A percentile compares a stretch with the other conserved stretches of the same genome.
Conservation (phyloP, 2,113 vertebrate species). For the Sapayoa aenigma region DNA sequence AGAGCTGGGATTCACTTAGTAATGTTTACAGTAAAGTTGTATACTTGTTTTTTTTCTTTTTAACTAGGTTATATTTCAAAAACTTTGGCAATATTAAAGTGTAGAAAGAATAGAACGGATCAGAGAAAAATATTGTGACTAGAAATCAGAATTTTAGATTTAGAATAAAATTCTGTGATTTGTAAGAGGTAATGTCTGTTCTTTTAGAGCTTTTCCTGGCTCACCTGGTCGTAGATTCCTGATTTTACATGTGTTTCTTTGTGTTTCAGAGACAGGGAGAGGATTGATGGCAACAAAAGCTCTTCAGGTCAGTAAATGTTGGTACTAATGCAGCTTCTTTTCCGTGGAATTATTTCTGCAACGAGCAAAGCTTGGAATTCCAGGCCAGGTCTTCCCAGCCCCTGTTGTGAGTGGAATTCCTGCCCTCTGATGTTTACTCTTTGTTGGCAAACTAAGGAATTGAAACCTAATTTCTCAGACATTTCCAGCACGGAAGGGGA, state of each 20-base stretch:
- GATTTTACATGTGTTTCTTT: background rate
- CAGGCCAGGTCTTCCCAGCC: background rate
- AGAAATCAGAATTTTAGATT: too few relatives aligned
- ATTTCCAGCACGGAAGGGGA: background rate
- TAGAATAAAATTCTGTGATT: too few relatives aligned
- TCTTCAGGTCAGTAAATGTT: constrained; percentile 75
- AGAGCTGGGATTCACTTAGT: background rate
- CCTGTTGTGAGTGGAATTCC: background rate
- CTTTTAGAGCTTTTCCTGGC: background rate
- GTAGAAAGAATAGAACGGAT: background rate
- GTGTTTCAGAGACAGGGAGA: constrained; percentile 83
- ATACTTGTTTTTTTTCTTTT: background rate
- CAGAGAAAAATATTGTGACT: background rate
- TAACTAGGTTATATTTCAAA: background rate
- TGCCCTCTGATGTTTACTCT: background rate
- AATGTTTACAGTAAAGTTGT: background rate
- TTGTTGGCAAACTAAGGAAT: background rate
- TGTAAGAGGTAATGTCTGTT: background rate
- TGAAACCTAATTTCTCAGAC: background rate
- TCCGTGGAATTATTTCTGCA: background rate
- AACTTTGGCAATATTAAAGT: background rate
- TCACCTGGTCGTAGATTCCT: background rate
- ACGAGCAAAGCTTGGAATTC: background rate
- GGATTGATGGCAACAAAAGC: constrained; percentile 81
- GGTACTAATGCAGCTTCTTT: background rate